Percentiles rank a stretch among this genome's conserved stretches.
Conservation (phyloP, 2,888 invertebrate species). For the Aricia artaxerxes region DNA sequence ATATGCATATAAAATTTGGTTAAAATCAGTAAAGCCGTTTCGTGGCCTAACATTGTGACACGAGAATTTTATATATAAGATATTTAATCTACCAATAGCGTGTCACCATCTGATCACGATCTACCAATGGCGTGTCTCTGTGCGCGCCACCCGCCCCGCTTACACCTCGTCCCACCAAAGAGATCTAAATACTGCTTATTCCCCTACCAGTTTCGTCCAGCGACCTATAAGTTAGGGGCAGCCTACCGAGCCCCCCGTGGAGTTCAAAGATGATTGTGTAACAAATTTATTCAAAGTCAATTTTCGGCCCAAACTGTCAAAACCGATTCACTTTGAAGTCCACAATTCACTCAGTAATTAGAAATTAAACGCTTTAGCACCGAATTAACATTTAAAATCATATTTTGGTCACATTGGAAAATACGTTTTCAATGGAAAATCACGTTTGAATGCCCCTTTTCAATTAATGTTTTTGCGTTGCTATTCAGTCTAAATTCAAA, state of each 20-base stretch:
- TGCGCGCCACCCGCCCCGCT: no score
- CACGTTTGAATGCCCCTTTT: background rate
- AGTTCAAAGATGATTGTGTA: background rate
- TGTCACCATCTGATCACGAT: no score
- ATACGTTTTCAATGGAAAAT: background rate
- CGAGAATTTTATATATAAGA: no score
- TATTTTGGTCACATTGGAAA: constrained; percentile 7
- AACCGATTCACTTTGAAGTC: constrained; percentile 9
- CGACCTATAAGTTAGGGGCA: no score
- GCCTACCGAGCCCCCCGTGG: background rate
- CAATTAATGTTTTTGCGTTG: background rate
- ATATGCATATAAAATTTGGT: no score
- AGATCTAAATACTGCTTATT: no score
- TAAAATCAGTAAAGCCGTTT: no score
- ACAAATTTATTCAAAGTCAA: constrained; percentile 16
- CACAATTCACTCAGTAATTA: background rate
- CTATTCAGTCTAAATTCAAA: background rate
- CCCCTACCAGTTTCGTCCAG: no score
- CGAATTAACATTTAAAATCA: constrained; percentile 14
- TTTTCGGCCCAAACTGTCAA: constrained; percentile 6
- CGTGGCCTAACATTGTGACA: no score
- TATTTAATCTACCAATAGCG: no score
- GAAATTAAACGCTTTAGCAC: background rate
- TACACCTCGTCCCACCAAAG: no score
- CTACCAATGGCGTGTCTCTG: no score